Conservation (phyloP, 2,888 invertebrate genomes). For the Volucella inflata region DNA sequence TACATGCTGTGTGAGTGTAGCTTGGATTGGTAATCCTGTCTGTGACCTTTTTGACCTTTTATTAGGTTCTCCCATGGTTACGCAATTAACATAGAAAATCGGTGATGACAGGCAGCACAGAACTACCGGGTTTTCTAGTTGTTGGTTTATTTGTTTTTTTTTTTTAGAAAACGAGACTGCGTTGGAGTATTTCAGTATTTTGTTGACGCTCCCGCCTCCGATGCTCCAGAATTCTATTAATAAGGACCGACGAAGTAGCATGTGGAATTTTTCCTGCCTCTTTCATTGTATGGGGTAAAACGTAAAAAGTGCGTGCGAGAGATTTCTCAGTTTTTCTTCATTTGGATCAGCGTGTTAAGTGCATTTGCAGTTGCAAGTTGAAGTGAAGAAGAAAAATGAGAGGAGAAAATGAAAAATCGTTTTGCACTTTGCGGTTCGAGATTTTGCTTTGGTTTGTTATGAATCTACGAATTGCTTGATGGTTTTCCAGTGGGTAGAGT, state of each 20-base stretch:
- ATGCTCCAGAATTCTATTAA: too few relatives aligned
- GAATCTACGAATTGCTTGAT: not conserved
- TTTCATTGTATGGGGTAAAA: constrained; percentile 56
- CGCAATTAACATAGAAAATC: constrained; percentile 20
- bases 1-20: too few relatives aligned
- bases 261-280: too few relatives aligned
- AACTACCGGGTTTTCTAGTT: constrained; percentile 48
- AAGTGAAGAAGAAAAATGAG: constrained; percentile 1
- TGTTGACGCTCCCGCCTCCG: constrained; percentile 16
- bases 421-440: too few relatives aligned
- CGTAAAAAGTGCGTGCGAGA: constrained; percentile 9
- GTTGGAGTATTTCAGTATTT: constrained; percentile 11
- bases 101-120: constrained; percentile 37
- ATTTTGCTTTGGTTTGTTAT: not conserved
- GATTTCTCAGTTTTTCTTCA: constrained; percentile 37
- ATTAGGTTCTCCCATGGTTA: constrained; percentile 21
- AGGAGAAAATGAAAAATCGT: too few relatives aligned
- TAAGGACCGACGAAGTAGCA: too few relatives aligned
- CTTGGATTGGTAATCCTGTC: too few relatives aligned
- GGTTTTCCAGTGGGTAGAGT: not conserved
- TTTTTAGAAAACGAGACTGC: constrained; percentile 14
- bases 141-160: constrained; percentile 32
- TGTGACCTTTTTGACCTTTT: not conserved
- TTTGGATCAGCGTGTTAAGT: constrained; percentile 30
- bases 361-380: not conserved